A percentile compares a stretch with the other conserved stretches of the same genome.
Evolutionary conservation across 2,113 vertebrate genomes (phyloP).

Genomic region (Euleptes europaea): DNA sequence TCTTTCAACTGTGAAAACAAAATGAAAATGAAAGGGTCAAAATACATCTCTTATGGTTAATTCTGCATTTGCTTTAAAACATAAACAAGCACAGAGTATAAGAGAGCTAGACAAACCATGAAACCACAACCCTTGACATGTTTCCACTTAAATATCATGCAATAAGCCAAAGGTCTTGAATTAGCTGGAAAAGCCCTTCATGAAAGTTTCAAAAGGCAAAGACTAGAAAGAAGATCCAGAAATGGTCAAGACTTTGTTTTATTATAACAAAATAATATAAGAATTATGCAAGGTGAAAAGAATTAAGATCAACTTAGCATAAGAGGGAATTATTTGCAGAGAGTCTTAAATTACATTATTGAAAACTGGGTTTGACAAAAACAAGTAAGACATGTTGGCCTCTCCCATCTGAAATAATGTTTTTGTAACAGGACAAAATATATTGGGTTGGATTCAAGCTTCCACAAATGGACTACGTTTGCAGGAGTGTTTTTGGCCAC

Average conservation of each 20-base stretch:
- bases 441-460: background rate
- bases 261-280: constrained; percentile 12
- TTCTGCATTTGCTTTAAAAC: constrained; percentile 58
- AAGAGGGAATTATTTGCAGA: constrained; percentile 22
- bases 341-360: constrained; percentile 29
- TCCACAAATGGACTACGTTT: too few relatives aligned
- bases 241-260: constrained; percentile 7
- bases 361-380: constrained; percentile 3
- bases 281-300: constrained; percentile 53
- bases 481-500: too few relatives aligned
- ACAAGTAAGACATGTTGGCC: constrained; percentile 13
- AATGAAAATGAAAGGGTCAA: constrained; percentile 48
- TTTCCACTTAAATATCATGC: constrained; percentile 76
- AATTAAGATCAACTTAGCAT: constrained; percentile 36
- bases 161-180: constrained; percentile 59
- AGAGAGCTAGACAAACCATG: constrained; percentile 67
- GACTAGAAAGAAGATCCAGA: constrained; percentile 65
- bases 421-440: background rate
- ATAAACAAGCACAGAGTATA: constrained; percentile 65
- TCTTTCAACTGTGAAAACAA: constrained; percentile 87
- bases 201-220: constrained; percentile 67
- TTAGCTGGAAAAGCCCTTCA: constrained; percentile 59
- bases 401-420: background rate
- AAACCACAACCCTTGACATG: constrained; percentile 66
- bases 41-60: constrained; percentile 54